Conservation (phyloP, 2,113 vertebrate genomes). For the Scophthalmus maximus region DNA sequence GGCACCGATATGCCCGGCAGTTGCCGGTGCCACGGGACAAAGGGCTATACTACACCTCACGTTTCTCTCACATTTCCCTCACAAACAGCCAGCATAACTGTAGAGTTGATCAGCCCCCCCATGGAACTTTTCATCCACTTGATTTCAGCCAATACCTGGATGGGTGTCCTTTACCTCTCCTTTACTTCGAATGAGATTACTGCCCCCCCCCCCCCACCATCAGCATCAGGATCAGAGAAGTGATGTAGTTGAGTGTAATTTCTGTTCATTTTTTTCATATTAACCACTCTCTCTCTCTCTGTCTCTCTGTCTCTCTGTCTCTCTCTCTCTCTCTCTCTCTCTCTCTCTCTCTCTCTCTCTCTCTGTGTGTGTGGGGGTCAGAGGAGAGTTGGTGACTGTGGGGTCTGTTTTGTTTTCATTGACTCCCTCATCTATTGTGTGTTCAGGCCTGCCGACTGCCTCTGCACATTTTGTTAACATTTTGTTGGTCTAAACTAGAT, state of each 20-base stretch:
- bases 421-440: conserved; percentile 60
- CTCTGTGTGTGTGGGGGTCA: background rate
- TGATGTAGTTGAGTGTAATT: background rate
- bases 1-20: conserved; percentile 45
- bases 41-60: conserved; percentile 66
- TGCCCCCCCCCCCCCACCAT: background rate
- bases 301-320: conserved; percentile 2
- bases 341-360: background rate
- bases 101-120: conserved; percentile 5
- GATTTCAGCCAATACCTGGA: conserved; percentile 28
- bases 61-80: conserved; percentile 65
- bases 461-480: conserved; percentile 66
- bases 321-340: background rate
- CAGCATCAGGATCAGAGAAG: background rate
- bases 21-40: conserved; percentile 62
- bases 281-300: conserved; percentile 13
- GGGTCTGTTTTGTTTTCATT: conserved; percentile 69
- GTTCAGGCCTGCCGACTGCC: conserved; percentile 56
- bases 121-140: conserved; percentile 22
- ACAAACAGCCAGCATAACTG: conserved; percentile 37
- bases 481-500: conserved; percentile 56
- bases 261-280: too few species aligned
- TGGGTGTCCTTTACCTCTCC: background rate
- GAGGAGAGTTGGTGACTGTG: conserved; percentile 22
- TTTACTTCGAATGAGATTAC: conserved; percentile 20